Percentiles rank a stretch among this genome's conserved stretches.
Evolutionary conservation across 2,113 vertebrate genomes (phyloP).

Genomic region (Phaethornis superciliosus): DNA sequence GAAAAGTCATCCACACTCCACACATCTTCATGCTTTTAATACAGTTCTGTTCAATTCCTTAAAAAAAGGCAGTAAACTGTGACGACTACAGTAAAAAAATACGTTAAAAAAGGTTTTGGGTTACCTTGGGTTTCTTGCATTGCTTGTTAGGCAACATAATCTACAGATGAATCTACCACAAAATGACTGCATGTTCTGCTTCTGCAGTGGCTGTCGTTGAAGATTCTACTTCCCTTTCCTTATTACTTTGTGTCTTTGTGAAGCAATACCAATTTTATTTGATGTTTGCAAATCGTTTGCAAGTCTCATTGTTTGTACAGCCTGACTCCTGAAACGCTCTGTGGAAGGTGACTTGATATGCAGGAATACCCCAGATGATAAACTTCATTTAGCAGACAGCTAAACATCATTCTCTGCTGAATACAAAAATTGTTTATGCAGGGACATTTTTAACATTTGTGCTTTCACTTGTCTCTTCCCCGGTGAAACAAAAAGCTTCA

Average conservation of each 20-base stretch:
- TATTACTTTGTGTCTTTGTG: not conserved
- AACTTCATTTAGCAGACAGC: not conserved
- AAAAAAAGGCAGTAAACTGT: not conserved
- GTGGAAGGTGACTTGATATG: not conserved
- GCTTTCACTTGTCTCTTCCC: not conserved
- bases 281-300: not conserved
- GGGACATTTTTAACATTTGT: not conserved
- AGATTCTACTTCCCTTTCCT: constrained; percentile 8
- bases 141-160: not conserved
- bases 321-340: not conserved
- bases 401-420: not conserved
- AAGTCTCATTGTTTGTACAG: not conserved
- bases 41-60: not conserved
- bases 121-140: not conserved
- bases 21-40: not conserved
- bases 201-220: not conserved
- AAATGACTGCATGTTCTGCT: not conserved
- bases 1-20: not conserved
- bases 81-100: no score
- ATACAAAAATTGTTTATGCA: not conserved
- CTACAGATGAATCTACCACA: not conserved
- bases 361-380: not conserved
- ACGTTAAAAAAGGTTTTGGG: not conserved
- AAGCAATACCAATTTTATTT: not conserved
- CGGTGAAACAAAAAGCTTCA: not conserved